These are phyloP conservation scores for Lophius americanus DNA, from an alignment of 2,797 vertebrate species.

Conservation along the genomic window DNA sequence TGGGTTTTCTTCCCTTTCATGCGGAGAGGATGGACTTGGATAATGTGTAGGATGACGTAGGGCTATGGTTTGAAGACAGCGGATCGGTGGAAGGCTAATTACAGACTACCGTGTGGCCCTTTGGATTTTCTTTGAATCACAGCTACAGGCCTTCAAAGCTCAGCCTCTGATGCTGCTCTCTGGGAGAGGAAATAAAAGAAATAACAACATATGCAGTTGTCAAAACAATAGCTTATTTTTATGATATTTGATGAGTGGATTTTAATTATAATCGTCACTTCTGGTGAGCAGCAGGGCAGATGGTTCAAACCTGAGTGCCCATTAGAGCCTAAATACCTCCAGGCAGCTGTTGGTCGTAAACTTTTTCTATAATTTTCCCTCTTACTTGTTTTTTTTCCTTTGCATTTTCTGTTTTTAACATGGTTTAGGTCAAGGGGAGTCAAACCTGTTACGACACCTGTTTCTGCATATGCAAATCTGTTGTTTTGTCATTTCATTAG, in stretches of 20 bases:
- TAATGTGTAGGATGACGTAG: constrained; percentile 70
- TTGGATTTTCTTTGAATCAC: constrained; percentile 70
- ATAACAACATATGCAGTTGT: constrained; percentile 81
- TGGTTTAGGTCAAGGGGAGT: constrained; percentile 89
- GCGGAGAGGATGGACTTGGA: constrained; percentile 68
- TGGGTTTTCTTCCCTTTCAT: constrained; percentile 58
- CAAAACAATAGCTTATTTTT: constrained; percentile 87
- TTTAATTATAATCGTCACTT: constrained; percentile 94
- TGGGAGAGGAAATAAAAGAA: constrained; percentile 49
- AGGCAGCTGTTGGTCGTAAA: constrained; percentile 92
- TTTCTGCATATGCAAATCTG: constrained; percentile 94
- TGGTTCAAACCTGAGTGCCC: constrained; percentile 88
- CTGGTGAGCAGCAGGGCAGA: constrained; percentile 88
- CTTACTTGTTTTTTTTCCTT: not conserved
- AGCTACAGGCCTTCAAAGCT: constrained; percentile 51
- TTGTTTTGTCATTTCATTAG: constrained; percentile 95
- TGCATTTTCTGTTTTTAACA: constrained; percentile 64
- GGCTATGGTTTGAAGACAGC: constrained; percentile 67
- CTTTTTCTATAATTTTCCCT: constrained; percentile 63
- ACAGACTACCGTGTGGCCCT: constrained; percentile 71
- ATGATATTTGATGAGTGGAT: constrained; percentile 85
- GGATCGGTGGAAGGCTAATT: constrained; percentile 72
- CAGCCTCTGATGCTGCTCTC: constrained; percentile 39
- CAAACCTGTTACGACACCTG: constrained; percentile 97
- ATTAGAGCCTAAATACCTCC: constrained; percentile 86